A percentile compares a stretch with the other conserved stretches of the same genome.
Conservation (phyloP, 1,140 invertebrate species). For the Aporrectodea caliginosa region DNA sequence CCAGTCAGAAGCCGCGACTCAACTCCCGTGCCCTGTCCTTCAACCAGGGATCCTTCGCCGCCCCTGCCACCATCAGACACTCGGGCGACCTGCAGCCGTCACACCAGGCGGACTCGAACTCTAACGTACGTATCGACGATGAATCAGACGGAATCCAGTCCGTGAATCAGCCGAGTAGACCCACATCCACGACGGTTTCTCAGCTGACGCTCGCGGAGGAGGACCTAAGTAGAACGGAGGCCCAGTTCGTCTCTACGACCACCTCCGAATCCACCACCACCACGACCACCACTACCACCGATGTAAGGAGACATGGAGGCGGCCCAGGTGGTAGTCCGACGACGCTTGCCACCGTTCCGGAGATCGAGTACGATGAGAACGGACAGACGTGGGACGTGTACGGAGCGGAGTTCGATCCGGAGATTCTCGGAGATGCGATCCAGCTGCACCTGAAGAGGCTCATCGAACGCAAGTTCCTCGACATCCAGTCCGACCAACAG, state of each 20-base stretch:
- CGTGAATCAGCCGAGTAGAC: background rate
- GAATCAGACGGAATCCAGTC: background rate
- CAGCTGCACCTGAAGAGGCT: constrained; percentile 35
- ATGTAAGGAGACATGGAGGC: too few species aligned
- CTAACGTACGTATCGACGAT: background rate
- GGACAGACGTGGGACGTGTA: constrained; percentile 40
- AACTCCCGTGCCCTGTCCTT: background rate
- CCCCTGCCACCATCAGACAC: background rate
- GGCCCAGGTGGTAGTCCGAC: too few species aligned
- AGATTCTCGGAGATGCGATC: constrained; percentile 37
- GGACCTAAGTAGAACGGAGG: background rate
- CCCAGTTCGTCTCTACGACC: background rate
- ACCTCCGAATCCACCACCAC: background rate
- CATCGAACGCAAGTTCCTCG: constrained; percentile 10
- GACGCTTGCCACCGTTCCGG: constrained; percentile 15
- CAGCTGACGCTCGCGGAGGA: background rate
- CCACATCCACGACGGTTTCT: background rate
- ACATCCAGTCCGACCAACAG: too few species aligned
- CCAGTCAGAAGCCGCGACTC: background rate
- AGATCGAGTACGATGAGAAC: constrained; percentile 34
- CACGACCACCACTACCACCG: background rate
- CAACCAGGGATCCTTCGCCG: background rate
- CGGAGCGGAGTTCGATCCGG: constrained; percentile 37
- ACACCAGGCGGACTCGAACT: background rate
- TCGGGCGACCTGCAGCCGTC: background rate